Evolutionary conservation across 1,140 invertebrate species (phyloP), one percentile per base, ranked within the genome.

Genomic region (Achroia grisella): DNA sequence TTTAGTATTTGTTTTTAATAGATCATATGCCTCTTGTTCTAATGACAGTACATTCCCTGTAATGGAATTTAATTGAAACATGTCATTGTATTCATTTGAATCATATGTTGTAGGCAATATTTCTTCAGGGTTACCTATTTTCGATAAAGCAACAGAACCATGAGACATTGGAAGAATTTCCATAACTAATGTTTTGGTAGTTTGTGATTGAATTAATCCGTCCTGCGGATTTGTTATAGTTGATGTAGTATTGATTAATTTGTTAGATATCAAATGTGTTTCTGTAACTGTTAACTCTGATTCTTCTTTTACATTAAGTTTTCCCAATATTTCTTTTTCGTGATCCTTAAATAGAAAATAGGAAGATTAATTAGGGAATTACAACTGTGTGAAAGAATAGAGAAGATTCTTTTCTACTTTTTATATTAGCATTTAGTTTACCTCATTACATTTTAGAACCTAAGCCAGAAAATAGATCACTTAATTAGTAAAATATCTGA

Each of bases 11-110:
- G 62, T 58, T 61, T 74, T 61, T 17, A 80, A 43, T n/a, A 85
- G 42, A 0, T 75, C 68, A 35, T 75, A 80, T 4, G 77, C 77
- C 54, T 84, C 78, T 54, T 85, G 76, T 53, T 82, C 78, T 15
- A 85, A 44, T 0, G 80, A 63, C 31, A 81, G 45, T 14, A 78
- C 62, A 49, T 85, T 73, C 4, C 81, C 75, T 4, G 81, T 85
- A 14, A 85, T 85, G 8, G 78, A 81, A 46, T 85, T 85, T 5
- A 85, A 48, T 60, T 78, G 77, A 32, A 79, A 82, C 10, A 56
- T 39, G 14, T 77, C 66, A 39, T 68, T 51, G 17, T 23, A 23
- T 23, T 23, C 2, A 23, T 23, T 6, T 23, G 17, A 23, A 39
- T 71, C 43, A 40, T 62, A 50, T 0, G 47, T 37, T 4, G 74